Evolutionary conservation across 2,888 invertebrate species (phyloP), one percentile per base, ranked within the genome.

Genomic region (Hydraecia micacea): DNA sequence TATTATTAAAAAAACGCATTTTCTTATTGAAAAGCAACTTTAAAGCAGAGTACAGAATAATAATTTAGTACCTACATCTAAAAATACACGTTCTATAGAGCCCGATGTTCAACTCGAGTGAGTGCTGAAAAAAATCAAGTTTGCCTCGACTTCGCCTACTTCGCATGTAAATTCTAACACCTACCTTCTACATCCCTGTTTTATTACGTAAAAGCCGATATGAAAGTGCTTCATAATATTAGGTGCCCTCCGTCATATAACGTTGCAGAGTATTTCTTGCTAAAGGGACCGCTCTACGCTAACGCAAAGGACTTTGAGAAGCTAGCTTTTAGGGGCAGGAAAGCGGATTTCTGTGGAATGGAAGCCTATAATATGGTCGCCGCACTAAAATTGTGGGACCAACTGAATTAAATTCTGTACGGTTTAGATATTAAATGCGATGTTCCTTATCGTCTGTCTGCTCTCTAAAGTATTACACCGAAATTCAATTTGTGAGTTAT

Each of bases 261-360:
- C 85, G 88, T 87, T 87, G 87, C 84, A 88, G 90, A 90, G 91
- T 92, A 92, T 93, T 92, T 90, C 91, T 90, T 90, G 92, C 88
- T 84, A 93, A 91, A 93, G 90, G 89, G 87, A 85, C 89, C 89
- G 88, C 88, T 93, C 91, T 89, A 90, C 84, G 88, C 87, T 89
- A 90, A 89, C 90, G 90, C 90, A 91, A 91, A 93, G 91, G 91
- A 90, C 90, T 93, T 91, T 92, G 90, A 87, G 87, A 86, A 86
- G 86, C 78, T 83, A 72, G 90, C 89, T 91, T 92, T 92, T 88
- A 90, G 85, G 83, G 77, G 75, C 79, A 81, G 66, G 80, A 84
- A 89, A 90, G 86, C 87, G 87, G 89, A 88, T 91, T 92, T 91
- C 71, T 83, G 81, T 77, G 77, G 32, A 78, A 81, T 71, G 77